Evolutionary conservation across 2,888 invertebrate genomes (phyloP), one percentile per base, ranked within the genome.

Genomic region (Leucozona laternaria): DNA sequence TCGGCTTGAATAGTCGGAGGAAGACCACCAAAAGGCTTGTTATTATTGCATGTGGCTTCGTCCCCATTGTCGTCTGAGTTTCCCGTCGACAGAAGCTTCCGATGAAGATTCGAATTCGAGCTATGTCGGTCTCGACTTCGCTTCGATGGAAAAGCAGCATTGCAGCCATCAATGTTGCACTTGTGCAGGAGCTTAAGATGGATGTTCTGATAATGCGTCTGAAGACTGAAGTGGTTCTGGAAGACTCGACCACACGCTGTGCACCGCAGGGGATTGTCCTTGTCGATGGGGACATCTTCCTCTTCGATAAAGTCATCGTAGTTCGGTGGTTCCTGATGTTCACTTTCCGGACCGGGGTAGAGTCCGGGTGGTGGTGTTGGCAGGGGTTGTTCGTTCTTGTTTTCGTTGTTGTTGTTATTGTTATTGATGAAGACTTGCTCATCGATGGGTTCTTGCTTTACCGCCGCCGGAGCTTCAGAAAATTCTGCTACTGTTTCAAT

Each of bases 101-200:
- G 95, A 91, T 99, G 98, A 48, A 99, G 94, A 91, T 97, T 98
- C 76, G 97, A 94, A 91, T 99, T 98, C 20, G 97, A 95, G 91
- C 97, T 97, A 92, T 99, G 98, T 2, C 98, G 94, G 90, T 99
- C 98, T 89, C 98, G 95, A 90, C 97, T 97, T 78, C 98, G 94
- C 91, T 98, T 98, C 0, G 98, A 98, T 6, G 98, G 97, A 92
- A 98, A 99, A 0, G 98, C 97, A 0, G 98, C 98, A 93, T 97
- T 97, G 92, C 99, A 99, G 1, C 98, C 98, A 88, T 98, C 98
- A 31, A 98, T 96, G 90, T 96, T 97, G 93, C 99, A 99, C 91
- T 97, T 97, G 93, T 98, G 98, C 96, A 98, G 97, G 82, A 98
- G 93, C 93, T 98, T 98, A 71, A 98, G 95, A 93, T 99, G 98